A percentile compares a stretch with the other conserved stretches of the same genome.
Evolutionary conservation across 2,888 invertebrate genomes (phyloP).

Genomic region (Anarsia innoxiella): DNA sequence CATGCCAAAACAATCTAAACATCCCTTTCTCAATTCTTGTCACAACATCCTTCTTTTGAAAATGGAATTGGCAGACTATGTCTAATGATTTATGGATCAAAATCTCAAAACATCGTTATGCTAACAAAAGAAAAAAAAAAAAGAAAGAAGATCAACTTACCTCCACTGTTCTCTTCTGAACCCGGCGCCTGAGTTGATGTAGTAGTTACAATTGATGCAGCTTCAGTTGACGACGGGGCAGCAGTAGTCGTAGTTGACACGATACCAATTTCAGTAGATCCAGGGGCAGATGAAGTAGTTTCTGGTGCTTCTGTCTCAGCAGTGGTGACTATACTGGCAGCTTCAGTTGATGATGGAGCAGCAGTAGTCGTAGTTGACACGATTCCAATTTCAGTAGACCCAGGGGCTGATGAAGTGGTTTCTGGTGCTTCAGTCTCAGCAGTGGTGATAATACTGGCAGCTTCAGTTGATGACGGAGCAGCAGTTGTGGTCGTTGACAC

Average conservation of each 20-base stretch:
- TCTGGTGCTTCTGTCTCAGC: neutral
- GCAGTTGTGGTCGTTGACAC: neutral
- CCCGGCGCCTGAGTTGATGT: conserved; percentile 4
- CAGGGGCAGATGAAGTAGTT: neutral
- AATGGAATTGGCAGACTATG: too few species aligned
- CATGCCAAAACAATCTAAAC: too few species aligned
- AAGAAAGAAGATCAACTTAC: neutral
- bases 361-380: neutral
- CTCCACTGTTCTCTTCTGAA: conserved; percentile 11
- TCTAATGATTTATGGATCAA: too few species aligned
- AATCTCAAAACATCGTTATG: too few species aligned
- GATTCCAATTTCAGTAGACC: neutral
- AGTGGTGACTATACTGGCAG: neutral
- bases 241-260: neutral
- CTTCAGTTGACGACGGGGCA: neutral
- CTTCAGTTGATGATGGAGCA: neutral
- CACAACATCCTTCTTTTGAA: too few species aligned
- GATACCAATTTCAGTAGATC: neutral
- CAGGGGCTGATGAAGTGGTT: conserved; percentile 4
- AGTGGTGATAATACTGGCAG: neutral
- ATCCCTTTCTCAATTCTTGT: too few species aligned
- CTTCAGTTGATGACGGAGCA: conserved; percentile 2
- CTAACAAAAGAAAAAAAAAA: too few species aligned
- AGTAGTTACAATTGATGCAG: neutral
- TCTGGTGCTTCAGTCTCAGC: neutral